Conservation (phyloP, 2,888 invertebrate genomes). For the Cyrtodaria siliqua region DNA sequence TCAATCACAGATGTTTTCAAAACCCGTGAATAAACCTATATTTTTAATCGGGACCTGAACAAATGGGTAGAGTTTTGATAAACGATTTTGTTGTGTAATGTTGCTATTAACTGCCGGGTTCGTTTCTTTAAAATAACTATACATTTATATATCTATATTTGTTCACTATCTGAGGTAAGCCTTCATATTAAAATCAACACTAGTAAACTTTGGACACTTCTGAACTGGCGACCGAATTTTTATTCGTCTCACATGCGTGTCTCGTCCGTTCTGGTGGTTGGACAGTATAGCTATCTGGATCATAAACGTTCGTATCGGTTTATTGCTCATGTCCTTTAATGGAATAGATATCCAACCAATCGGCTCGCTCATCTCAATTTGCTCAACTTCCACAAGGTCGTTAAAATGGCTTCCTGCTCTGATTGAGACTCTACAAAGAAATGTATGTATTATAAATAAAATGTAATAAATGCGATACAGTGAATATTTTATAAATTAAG, state of each 20-base stretch:
- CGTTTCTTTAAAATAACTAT: no score
- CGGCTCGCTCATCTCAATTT: constrained; percentile 96
- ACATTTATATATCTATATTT: no score
- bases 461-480: no score
- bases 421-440: constrained; percentile 79
- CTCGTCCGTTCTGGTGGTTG: constrained; percentile 99
- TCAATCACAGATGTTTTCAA: no score
- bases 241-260: constrained; percentile 99
- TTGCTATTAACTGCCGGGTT: no score
- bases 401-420: constrained; percentile 98
- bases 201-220: constrained; percentile 90
- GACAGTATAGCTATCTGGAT: constrained; percentile 89
- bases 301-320: constrained; percentile 96
- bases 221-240: constrained; percentile 95
- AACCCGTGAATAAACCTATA: no score
- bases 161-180: constrained; percentile 71
- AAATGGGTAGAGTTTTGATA: no score
- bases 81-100: no score
- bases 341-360: constrained; percentile 98
- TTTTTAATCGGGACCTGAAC: no score
- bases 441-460: no score
- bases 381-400: constrained; percentile 98
- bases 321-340: constrained; percentile 91
- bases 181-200: constrained; percentile 69
- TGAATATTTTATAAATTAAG: no score